phyloP scores from a whole-genome alignment of 2,888 invertebrate species.

The Trisateles emortualis region DNA sequence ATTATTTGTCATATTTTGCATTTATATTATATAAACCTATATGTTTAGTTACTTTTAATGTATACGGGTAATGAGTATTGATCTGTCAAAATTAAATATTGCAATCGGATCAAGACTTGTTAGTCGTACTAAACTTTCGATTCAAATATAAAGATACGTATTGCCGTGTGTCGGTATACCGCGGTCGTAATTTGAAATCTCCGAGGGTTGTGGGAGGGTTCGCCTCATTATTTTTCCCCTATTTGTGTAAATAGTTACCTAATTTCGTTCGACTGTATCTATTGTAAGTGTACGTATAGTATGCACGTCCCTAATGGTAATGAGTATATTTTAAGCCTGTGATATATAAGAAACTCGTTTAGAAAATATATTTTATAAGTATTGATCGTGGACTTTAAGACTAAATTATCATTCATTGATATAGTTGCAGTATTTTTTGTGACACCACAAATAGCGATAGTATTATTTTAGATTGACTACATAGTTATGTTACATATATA shows the following conservation, averaged over 20 bases:
- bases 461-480: conserved; percentile 19
- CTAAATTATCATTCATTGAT: conserved; percentile 50
- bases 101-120: conserved; percentile 62
- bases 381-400: conserved; percentile 63
- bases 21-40: conserved; percentile 28
- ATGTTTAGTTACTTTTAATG: conserved; percentile 18
- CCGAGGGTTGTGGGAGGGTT: conserved; percentile 86
- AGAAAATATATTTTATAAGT: conserved; percentile 74
- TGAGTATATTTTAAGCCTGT: conserved; percentile 85
- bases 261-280: conserved; percentile 79
- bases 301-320: conserved; percentile 84
- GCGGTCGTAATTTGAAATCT: conserved; percentile 81
- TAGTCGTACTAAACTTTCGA: conserved; percentile 65
- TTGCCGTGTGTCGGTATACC: conserved; percentile 62
- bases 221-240: conserved; percentile 86
- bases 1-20: conserved; percentile 27
- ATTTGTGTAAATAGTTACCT: conserved; percentile 86
- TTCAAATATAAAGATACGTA: conserved; percentile 71
- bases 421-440: conserved; percentile 36
- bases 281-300: conserved; percentile 82
- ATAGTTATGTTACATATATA: conserved; percentile 20
- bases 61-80: conserved; percentile 21
- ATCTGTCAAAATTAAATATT: conserved; percentile 32
- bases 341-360: conserved; percentile 84
- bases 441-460: conserved; percentile 22